Conservation (phyloP, 2,888 invertebrate genomes). For the Lithosia quadra region DNA sequence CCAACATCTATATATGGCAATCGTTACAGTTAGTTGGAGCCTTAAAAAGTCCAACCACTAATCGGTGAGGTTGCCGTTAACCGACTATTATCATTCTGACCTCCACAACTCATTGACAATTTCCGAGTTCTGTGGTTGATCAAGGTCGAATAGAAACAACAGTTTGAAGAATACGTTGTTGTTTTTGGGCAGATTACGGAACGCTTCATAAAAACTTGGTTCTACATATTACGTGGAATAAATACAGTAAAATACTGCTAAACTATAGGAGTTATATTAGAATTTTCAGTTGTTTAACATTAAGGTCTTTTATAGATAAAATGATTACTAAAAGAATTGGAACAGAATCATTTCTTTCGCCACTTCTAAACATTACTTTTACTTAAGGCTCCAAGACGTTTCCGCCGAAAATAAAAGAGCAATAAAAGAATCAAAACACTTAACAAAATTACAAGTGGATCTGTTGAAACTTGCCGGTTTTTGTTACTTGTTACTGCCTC, state of each 20-base stretch:
- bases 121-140: no score
- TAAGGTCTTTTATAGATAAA: background rate
- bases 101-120: no score
- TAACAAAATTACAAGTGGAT: constrained; percentile 37
- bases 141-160: no score
- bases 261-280: background rate
- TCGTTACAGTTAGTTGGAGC: no score
- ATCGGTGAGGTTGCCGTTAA: no score
- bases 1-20: no score
- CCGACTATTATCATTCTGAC: no score
- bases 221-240: no score
- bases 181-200: background rate
- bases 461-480: constrained; percentile 44
- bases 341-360: background rate
- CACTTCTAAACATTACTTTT: constrained; percentile 13
- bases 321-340: background rate
- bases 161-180: no score
- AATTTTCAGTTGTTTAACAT: background rate
- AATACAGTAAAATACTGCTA: background rate
- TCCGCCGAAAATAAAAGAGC: constrained; percentile 28
- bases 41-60: no score
- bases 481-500: constrained; percentile 46
- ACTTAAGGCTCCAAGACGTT: constrained; percentile 17
- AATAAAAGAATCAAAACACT: constrained; percentile 39
- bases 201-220: no score